Base-by-base conservation (phyloP, 2,113 vertebrate species). In the Hylia prasina region DNA sequence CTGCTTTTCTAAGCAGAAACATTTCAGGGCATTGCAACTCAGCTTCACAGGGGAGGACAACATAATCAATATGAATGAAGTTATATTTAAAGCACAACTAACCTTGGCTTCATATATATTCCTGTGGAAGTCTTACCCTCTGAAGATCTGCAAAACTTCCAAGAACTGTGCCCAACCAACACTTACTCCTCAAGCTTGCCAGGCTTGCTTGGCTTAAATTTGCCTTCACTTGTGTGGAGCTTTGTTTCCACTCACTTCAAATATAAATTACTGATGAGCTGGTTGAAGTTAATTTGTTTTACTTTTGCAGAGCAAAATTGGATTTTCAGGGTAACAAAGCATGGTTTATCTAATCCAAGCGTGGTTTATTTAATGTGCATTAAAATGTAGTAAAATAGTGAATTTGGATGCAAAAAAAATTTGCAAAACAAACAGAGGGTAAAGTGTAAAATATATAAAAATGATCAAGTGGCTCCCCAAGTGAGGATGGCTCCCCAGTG, bases 351-450 rank as follows among this genome's bases (percentile, higher is more conserved):
- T 22, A 83, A 76, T 51, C 6, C 11, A 61, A 75, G 14, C 1
- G 0, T 18, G 13, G 12, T 11, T 56, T 35, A 56, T 7, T 24
- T 53, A 57, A 65, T 0, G 0, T 20, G 2, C 31, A 24, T n/a
- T 15, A 76, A 90, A 80, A 39, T 2, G 1, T 4, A 45, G 25
- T 19, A 16, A 44, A 75, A 30, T 3, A 48, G 23, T 13, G 27
- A 45, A 9, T 37, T n/a, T 28, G 8, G 17, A 61, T n/a, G 13
- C 15, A 68, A 37, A n/a, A 56, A 42, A 66, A 8, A 15, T 3
- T 35, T 45, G 20, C 31, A 65, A 48, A 61, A 3, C 2, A 47
- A 77, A 65, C 1, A 25, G 19, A 80, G 79, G 15, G n/a, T 48
- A 57, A 57, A 35, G 2, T 5, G 2, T 40, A 28, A 61, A 66